These are phyloP conservation scores for Rhinolophus ferrumequinum DNA, from an alignment of 2,113 vertebrate genomes.

Conservation along the genomic window DNA sequence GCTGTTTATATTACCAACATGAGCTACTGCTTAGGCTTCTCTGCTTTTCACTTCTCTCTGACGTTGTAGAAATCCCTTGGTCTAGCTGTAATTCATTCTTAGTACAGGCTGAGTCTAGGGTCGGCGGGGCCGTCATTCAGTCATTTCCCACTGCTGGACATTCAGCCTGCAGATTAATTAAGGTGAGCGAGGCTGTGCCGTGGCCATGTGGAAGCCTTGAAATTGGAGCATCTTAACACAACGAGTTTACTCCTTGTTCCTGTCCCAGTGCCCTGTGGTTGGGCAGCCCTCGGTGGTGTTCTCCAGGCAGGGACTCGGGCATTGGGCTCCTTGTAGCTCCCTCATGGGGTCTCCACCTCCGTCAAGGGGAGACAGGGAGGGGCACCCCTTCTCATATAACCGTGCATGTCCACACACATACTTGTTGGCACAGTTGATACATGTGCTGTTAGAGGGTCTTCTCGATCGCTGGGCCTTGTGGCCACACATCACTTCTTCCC, in stretches of 20 bases:
- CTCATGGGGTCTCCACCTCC: too few species aligned
- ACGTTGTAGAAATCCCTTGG: neutral
- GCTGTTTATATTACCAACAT: too few species aligned
- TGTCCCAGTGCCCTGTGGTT: neutral
- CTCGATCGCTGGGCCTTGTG: neutral
- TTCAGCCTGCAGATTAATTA: neutral
- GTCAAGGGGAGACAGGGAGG: neutral
- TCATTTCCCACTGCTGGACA: neutral
- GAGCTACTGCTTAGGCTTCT: accelerated
- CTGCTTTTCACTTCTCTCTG: neutral
- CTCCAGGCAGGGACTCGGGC: neutral
- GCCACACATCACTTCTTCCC: neutral
- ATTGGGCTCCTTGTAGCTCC: neutral
- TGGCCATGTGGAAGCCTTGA: neutral
- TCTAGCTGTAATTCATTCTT: neutral
- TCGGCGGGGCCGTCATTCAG: neutral
- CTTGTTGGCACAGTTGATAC: too few species aligned
- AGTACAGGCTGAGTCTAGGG: neutral
- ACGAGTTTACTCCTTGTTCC: neutral
- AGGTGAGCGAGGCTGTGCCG: neutral
- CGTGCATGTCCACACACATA: accelerated
- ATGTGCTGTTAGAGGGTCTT: neutral
- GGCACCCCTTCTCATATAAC: neutral
- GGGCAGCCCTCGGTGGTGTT: neutral
- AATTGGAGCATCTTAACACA: neutral